Percentiles rank a stretch among this genome's conserved stretches.
Evolutionary conservation across 2,113 vertebrate genomes (phyloP).

Genomic region (Misgurnus anguillicaudatus): DNA sequence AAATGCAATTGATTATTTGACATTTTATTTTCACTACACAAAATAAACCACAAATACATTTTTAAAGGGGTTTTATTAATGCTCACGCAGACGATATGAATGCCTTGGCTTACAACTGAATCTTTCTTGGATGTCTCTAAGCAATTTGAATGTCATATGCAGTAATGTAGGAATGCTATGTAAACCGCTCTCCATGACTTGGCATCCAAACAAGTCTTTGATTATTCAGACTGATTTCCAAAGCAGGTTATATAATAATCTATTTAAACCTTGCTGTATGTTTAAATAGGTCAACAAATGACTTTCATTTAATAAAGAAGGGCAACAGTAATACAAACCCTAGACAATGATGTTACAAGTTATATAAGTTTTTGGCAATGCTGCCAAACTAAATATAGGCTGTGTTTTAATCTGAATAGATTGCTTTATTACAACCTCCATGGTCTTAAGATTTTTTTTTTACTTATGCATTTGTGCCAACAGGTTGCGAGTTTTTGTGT

Average conservation of each 20-base stretch:
- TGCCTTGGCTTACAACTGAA: neutral
- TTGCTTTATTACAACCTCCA: too few relatives aligned
- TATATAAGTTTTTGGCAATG: conserved; percentile 24
- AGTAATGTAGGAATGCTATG: neutral
- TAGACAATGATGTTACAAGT: neutral
- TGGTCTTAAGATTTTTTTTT: neutral
- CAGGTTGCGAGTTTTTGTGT: neutral
- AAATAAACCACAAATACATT: too few relatives aligned
- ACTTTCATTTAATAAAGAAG: neutral
- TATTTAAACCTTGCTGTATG: neutral
- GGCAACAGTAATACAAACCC: neutral
- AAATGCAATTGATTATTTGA: too few relatives aligned
- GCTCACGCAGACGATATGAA: too few relatives aligned
- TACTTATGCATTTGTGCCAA: too few relatives aligned
- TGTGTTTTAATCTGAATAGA: too few relatives aligned
- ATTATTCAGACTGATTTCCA: too few relatives aligned
- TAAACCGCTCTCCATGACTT: neutral
- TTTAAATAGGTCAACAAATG: too few relatives aligned
- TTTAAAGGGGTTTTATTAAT: too few relatives aligned
- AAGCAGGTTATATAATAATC: conserved; percentile 1
- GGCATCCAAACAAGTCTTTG: neutral
- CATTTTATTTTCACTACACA: too few relatives aligned
- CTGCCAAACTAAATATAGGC: conserved; percentile 18
- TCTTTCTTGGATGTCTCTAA: neutral
- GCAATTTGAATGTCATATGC: neutral